These are phyloP conservation scores for Norana najaformis DNA, from an alignment of 2,888 invertebrate genomes.

Conservation along the genomic window DNA sequence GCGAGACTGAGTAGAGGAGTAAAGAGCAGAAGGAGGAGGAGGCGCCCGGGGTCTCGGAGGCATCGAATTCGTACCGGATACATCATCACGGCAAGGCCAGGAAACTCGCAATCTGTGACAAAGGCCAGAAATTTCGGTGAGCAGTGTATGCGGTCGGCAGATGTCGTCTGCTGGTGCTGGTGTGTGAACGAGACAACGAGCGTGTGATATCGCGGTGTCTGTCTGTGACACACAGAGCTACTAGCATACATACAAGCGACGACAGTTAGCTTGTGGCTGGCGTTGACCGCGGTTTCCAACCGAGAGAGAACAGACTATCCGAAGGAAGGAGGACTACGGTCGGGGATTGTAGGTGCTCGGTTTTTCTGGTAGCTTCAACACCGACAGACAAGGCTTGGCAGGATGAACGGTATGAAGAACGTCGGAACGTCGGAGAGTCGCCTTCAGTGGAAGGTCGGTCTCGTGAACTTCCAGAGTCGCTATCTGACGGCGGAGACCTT, in stretches of 20 bases:
- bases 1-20: background rate
- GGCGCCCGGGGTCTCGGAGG: background rate
- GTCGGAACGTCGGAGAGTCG: background rate
- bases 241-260: background rate
- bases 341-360: background rate
- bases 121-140: constrained; percentile 1
- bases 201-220: no score
- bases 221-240: background rate
- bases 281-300: background rate
- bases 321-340: background rate
- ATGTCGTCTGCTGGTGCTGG: background rate
- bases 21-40: constrained; percentile 22
- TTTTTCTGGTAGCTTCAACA: background rate
- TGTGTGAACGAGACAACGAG: constrained; percentile 5
- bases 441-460: constrained; percentile 80
- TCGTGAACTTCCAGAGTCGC: constrained; percentile 81
- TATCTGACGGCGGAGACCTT: constrained; percentile 97
- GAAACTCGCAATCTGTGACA: constrained; percentile 26
- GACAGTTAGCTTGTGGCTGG: background rate
- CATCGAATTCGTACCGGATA: background rate
- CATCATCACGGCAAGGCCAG: background rate
- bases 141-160: background rate
- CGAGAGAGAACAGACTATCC: background rate
- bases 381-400: background rate
- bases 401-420: constrained; percentile 10